Percentiles rank a stretch among this genome's conserved stretches.
Evolutionary conservation across 2,888 invertebrate species (phyloP).

Genomic region (Hemicrepidius hirtus): DNA sequence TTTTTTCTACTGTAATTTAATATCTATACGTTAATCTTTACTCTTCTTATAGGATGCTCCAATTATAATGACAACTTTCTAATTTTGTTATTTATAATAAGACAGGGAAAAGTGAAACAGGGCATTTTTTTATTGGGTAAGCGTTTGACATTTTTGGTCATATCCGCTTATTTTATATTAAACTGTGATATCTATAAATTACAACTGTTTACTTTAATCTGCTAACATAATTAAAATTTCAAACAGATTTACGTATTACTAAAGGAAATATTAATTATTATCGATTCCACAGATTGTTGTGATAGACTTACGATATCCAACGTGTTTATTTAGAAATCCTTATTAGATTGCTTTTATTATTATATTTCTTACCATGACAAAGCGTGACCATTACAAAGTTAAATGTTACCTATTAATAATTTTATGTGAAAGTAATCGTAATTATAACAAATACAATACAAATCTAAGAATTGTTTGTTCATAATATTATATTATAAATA

Average conservation of each 20-base stretch:
- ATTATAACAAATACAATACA: background rate
- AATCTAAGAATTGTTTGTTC: background rate
- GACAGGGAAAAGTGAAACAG: conserved; percentile 11
- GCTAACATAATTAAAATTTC: conserved; percentile 6
- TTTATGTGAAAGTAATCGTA: background rate
- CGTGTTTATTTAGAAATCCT: too few species aligned
- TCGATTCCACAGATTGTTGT: background rate
- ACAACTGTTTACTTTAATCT: background rate
- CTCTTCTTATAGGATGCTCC: conserved; percentile 17
- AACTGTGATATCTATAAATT: background rate
- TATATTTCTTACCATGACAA: background rate
- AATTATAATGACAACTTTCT: conserved; percentile 30
- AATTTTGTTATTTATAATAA: conserved; percentile 10
- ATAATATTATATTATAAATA: background rate
- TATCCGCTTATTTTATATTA: conserved; percentile 9
- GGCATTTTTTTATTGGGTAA: background rate
- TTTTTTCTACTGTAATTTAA: conserved; percentile 12
- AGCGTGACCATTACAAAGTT: background rate
- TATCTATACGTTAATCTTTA: background rate
- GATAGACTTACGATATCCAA: background rate
- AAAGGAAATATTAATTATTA: background rate
- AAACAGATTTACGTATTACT: conserved; percentile 17
- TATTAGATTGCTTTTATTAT: background rate
- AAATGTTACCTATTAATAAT: conserved; percentile 3
- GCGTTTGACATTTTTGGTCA: conserved; percentile 11